phyloP scores from a whole-genome alignment of 2,888 invertebrate species.

The Incurvaria masculella region DNA sequence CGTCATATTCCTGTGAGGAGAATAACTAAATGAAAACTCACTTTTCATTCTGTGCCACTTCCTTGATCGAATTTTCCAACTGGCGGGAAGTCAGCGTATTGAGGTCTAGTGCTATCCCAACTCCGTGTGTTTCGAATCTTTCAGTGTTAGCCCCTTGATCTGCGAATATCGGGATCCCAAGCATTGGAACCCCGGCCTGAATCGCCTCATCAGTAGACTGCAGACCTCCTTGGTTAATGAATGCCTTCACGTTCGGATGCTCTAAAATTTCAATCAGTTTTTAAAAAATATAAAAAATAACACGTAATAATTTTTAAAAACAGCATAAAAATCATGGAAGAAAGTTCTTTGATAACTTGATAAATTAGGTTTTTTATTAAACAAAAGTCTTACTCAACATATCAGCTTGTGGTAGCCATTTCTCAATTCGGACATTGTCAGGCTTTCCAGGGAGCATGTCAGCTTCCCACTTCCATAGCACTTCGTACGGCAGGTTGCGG shows the following conservation, averaged over 20 bases:
- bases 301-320: no score
- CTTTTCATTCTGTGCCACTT: not conserved
- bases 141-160: constrained; percentile 34
- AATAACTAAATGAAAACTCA: no score
- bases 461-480: constrained; percentile 41
- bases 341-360: no score
- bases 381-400: constrained; percentile 35
- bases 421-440: constrained; percentile 31
- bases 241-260: constrained; percentile 41
- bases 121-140: constrained; percentile 16
- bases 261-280: constrained; percentile 17
- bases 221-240: constrained; percentile 43
- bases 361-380: no score
- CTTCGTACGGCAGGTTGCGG: constrained; percentile 31
- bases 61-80: constrained; percentile 21
- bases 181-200: constrained; percentile 31
- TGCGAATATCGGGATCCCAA: constrained; percentile 34
- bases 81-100: constrained; percentile 21
- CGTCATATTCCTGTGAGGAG: no score
- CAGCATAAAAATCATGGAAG: no score
- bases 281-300: no score
- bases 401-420: constrained; percentile 47
- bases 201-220: constrained; percentile 42
- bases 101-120: constrained; percentile 28
- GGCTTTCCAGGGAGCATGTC: constrained; percentile 28